Conservation (phyloP, 2,797 vertebrate species). For the Cuculus canorus region DNA sequence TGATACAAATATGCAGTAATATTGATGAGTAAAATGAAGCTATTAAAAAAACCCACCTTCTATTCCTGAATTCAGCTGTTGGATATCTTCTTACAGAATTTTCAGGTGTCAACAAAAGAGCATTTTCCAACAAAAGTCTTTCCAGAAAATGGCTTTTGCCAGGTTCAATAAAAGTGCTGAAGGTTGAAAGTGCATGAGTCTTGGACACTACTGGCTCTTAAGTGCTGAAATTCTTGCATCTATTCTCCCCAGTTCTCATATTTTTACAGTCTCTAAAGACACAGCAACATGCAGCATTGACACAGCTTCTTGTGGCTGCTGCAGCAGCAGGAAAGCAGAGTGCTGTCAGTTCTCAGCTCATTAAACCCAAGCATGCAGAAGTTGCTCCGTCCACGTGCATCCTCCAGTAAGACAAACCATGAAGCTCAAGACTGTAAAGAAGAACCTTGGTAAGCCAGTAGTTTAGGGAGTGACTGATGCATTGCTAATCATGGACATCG, state of each 20-base stretch:
- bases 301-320: not conserved
- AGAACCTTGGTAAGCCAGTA: not conserved
- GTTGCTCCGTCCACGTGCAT: rapidly evolving
- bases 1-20: not conserved
- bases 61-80: not conserved
- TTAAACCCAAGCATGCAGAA: not conserved
- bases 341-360: not conserved
- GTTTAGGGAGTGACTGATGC: not conserved
- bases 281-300: not conserved
- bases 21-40: not conserved
- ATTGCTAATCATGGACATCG: not conserved
- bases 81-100: not conserved
- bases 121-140: not conserved
- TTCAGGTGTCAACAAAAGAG: not conserved
- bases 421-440: not conserved
- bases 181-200: not conserved
- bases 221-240: rapidly evolving
- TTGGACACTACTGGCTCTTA: not conserved
- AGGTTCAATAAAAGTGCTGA: not conserved
- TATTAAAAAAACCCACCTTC: not conserved
- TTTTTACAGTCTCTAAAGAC: not conserved
- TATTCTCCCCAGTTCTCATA: not conserved
- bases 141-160: not conserved
- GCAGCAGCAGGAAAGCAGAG: not conserved
- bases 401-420: not conserved